Percentiles rank a stretch among this genome's conserved stretches.
Evolutionary conservation across 2,113 vertebrate species (phyloP).

Genomic region (Apus apus): DNA sequence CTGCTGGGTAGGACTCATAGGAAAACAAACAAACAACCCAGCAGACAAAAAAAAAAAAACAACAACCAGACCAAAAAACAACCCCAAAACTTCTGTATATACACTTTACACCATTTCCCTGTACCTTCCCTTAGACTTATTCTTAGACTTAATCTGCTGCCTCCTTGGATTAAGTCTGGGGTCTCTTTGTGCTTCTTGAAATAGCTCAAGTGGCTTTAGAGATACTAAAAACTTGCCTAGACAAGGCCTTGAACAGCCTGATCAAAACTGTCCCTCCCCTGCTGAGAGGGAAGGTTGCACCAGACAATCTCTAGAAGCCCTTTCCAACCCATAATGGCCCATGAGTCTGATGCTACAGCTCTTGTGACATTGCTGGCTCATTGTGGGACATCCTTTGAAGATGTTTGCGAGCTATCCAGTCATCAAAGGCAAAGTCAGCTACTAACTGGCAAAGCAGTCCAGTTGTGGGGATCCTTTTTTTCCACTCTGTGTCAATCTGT

Average conservation of each 20-base stretch:
- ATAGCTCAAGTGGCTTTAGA: neutral
- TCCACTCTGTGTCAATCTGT: neutral
- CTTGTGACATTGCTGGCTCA: neutral
- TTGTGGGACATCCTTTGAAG: neutral
- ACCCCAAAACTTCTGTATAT: neutral
- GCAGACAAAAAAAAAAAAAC: no score
- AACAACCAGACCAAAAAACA: no score
- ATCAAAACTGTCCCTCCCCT: neutral
- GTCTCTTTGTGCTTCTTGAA: neutral
- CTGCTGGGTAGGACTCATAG: neutral
- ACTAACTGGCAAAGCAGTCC: neutral
- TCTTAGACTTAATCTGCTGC: neutral
- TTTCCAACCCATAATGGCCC: rapidly evolving
- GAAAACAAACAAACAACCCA: neutral
- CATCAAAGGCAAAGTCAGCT: neutral
- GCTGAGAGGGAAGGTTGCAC: neutral
- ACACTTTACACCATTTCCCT: neutral
- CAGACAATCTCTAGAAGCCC: neutral
- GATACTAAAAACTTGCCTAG: neutral
- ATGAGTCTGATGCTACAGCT: neutral
- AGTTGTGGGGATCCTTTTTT: neutral
- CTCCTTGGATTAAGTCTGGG: neutral
- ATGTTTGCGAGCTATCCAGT: neutral
- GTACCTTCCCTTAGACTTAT: neutral
- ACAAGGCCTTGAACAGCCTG: neutral